A percentile compares a stretch with the other conserved stretches of the same genome.
Conservation (phyloP, 2,113 vertebrate genomes). For the Psettodes erumei region DNA sequence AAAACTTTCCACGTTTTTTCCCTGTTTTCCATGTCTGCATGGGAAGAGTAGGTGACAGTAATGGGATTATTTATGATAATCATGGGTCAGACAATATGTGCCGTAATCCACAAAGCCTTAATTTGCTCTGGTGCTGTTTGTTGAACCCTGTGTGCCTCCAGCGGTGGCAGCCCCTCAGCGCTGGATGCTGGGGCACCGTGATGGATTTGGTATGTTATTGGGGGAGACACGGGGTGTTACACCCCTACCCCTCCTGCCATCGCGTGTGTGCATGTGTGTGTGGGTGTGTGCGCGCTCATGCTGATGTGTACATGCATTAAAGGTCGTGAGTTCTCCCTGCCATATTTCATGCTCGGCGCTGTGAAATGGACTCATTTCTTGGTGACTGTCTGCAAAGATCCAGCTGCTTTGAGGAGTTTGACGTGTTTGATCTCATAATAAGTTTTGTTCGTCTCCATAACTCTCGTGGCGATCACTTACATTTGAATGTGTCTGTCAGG, state of each 20-base stretch:
- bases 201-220: constrained; percentile 81
- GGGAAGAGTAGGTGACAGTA: constrained; percentile 18
- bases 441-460: not conserved
- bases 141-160: constrained; percentile 59
- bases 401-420: constrained; percentile 24
- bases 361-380: constrained; percentile 33
- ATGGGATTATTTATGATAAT: constrained; percentile 55
- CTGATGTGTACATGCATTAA: constrained; percentile 16
- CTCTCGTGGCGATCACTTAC: not conserved
- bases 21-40: constrained; percentile 1
- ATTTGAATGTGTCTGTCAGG: not conserved
- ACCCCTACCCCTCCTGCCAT: constrained; percentile 36
- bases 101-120: constrained; percentile 43
- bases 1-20: not conserved
- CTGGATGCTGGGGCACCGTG: constrained; percentile 63
- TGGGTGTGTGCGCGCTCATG: not conserved
- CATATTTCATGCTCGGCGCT: constrained; percentile 27
- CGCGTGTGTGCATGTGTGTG: constrained; percentile 17
- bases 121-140: constrained; percentile 55
- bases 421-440: constrained; percentile 20
- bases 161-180: constrained; percentile 38
- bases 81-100: constrained; percentile 25
- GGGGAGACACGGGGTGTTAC: constrained; percentile 68
- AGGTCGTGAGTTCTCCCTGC: constrained; percentile 4
- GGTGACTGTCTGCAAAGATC: constrained; percentile 13